A percentile compares a stretch with the other conserved stretches of the same genome.
These are phyloP conservation scores for Eilema depressum DNA, from an alignment of 2,888 invertebrate species.

Conservation along the genomic window DNA sequence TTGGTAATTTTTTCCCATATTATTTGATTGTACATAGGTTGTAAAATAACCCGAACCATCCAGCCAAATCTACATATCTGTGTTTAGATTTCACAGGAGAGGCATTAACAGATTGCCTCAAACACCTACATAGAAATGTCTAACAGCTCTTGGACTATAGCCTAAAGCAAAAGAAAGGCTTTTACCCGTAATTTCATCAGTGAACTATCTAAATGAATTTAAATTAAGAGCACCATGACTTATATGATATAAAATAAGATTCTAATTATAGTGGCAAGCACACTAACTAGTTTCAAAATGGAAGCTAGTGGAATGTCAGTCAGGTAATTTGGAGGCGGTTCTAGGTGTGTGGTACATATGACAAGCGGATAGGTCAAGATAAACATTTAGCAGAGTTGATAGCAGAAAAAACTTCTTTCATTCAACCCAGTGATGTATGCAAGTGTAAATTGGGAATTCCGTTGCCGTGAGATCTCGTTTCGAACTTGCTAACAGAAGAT, in stretches of 20 bases:
- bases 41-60: no score
- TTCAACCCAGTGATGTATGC: not conserved
- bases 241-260: conserved; percentile 60
- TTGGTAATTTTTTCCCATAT: no score
- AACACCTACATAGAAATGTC: no score
- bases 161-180: not conserved
- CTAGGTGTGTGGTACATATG: conserved; percentile 43
- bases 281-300: conserved; percentile 70
- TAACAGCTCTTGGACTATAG: not conserved
- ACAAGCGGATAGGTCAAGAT: conserved; percentile 24
- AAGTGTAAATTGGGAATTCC: not conserved
- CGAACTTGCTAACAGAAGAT: not conserved
- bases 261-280: conserved; percentile 62
- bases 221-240: conserved; percentile 44
- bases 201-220: conserved; percentile 18
- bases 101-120: no score
- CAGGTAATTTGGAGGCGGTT: conserved; percentile 74
- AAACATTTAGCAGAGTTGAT: not conserved
- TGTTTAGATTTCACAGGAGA: no score
- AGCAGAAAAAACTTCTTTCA: not conserved
- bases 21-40: no score
- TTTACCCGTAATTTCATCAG: not conserved
- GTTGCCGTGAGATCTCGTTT: not conserved
- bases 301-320: conserved; percentile 71
- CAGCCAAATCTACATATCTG: no score